Evolutionary conservation across 35 echinoderm and acorn worm genomes (phyloP), one percentile per base, ranked within the genome.

Genomic region (Ophiothrix spiculata): DNA sequence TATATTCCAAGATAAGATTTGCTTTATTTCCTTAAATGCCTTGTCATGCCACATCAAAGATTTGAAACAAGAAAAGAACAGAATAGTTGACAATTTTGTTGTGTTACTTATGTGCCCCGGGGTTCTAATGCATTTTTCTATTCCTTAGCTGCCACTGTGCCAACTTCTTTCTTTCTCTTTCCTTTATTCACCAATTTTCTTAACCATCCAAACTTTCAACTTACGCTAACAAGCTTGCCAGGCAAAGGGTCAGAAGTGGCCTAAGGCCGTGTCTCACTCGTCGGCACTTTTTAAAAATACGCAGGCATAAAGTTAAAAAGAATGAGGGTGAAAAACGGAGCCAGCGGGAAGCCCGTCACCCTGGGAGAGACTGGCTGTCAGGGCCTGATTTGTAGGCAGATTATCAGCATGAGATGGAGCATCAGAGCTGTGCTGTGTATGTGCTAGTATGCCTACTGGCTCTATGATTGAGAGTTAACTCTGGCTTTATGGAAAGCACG

Each of bases 331-430:
- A 69, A 69, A 49, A 69, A 69, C 60, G 60, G 60, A 28, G 16
- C 60, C 60, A 69, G 60, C 60, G 60, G 60, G 60, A n/a, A 69
- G 60, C 60, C 4, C 60, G 60, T 15, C 60, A 69, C 60, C 60
- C 60, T 69, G 60, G 60, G 60, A 69, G 60, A 69, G 60, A 69
- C 60, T 25, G 60, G 60, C 60, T 69, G 60, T 69, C 60, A 69
- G 60, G 60, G 16, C 60, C 60, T 69, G 60, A 69, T 69, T 69
- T 69, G 60, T 28, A 15, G 60, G 60, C 16, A 69, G 60, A 69
- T 69, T 69, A 69, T 25, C 60, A 69, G 60, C 60, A 28, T 69
- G 60, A 69, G 60, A 69, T 69, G 60, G 29, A 69, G 60, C 60
- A 69, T 69, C 60, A 69, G 60, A 15, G 3, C 4, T 25, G 60